phyloP scores from a whole-genome alignment of 2,113 vertebrate genomes.

The Nyctibius bracteatus region DNA sequence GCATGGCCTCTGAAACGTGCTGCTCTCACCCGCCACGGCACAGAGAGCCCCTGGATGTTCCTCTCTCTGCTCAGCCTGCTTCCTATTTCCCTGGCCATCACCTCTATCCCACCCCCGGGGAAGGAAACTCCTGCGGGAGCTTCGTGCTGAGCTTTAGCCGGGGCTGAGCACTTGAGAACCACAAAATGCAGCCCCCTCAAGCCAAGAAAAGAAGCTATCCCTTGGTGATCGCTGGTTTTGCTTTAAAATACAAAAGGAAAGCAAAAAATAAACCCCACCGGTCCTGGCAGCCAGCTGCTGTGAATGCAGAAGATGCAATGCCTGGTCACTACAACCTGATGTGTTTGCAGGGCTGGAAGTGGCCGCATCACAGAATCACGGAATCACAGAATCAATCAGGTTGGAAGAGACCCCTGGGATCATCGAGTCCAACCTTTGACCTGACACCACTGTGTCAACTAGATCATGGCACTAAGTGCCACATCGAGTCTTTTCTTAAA shows the following conservation, averaged over 20 bases:
- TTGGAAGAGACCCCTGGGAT: too few relatives aligned
- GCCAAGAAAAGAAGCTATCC: rapidly evolving
- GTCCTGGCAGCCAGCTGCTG: not conserved
- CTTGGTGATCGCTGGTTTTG: not conserved
- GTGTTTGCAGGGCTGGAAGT: not conserved
- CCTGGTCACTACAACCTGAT: not conserved
- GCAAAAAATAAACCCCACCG: rapidly evolving
- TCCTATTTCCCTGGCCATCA: not conserved
- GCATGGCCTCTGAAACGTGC: rapidly evolving
- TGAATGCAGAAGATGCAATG: not conserved
- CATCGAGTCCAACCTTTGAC: too few relatives aligned
- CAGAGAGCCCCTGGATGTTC: not conserved
- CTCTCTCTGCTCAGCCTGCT: not conserved
- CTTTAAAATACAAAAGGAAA: not conserved
- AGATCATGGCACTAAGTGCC: too few relatives aligned
- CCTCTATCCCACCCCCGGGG: rapidly evolving
- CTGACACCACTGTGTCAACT: too few relatives aligned
- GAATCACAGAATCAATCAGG: too few relatives aligned
- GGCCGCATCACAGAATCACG: too few relatives aligned
- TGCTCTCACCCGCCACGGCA: rapidly evolving
- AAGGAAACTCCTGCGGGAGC: not conserved
- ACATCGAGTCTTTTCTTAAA: too few relatives aligned
- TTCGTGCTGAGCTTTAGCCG: not conserved
- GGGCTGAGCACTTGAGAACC: not conserved
- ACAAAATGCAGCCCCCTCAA: not conserved